phyloP scores from a whole-genome alignment of 2,888 invertebrate genomes.

The Eupithecia tripunctaria region DNA sequence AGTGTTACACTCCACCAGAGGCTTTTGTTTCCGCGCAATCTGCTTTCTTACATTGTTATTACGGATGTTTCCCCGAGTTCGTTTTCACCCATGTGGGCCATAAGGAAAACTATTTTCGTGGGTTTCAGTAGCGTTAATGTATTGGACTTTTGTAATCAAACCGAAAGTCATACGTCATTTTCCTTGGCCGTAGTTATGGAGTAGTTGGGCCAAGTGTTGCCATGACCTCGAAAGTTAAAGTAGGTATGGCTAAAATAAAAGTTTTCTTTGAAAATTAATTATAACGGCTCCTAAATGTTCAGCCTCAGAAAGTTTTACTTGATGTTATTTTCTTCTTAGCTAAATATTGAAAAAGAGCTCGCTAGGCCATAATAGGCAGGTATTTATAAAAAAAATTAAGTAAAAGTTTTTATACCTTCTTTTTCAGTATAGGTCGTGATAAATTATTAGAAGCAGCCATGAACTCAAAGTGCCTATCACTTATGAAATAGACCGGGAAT shows the following conservation, averaged over 20 bases:
- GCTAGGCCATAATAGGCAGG: neutral
- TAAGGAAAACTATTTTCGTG: conserved; percentile 46
- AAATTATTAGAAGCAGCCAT: neutral
- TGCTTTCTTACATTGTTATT: conserved; percentile 43
- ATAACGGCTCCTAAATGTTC: neutral
- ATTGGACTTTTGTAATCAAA: conserved; percentile 36
- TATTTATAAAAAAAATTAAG: neutral
- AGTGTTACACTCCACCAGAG: conserved; percentile 51
- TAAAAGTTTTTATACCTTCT: neutral
- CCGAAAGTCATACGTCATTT: conserved; percentile 29
- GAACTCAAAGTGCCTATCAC: neutral
- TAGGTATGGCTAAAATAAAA: conserved; percentile 19
- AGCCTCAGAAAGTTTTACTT: neutral
- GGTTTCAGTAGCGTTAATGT: conserved; percentile 40
- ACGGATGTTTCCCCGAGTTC: conserved; percentile 51
- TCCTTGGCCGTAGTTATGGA: conserved; percentile 18
- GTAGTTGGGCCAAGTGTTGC: conserved; percentile 16
- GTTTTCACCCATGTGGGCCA: conserved; percentile 44
- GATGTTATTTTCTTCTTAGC: neutral
- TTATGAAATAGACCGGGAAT: neutral
- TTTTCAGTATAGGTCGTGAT: neutral
- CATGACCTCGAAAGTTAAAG: conserved; percentile 5
- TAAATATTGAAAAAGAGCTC: neutral
- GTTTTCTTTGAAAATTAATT: conserved; percentile 17
- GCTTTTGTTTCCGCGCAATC: conserved; percentile 50